Evolutionary conservation across 2,113 vertebrate genomes (phyloP).

Genomic region (Bujurquina vittata): DNA sequence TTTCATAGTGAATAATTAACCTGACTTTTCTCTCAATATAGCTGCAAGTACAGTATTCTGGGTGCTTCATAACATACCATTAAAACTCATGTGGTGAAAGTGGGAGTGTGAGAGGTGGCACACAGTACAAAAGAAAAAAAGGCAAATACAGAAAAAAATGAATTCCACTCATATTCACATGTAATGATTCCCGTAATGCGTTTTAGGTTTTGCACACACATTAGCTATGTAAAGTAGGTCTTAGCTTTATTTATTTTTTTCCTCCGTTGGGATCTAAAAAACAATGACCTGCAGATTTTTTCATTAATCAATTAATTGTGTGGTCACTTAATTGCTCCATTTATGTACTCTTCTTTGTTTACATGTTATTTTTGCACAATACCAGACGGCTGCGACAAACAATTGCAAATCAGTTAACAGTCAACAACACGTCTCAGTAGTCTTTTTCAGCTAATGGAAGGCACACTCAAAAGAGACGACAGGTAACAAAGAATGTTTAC

Average conservation of each 20-base stretch:
- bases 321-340: too few relatives aligned
- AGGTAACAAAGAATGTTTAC: slow-evolving; percentile 28
- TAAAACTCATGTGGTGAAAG: neutral
- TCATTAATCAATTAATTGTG: too few relatives aligned
- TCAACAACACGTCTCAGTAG: slow-evolving; percentile 82
- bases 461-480: neutral
- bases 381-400: slow-evolving; percentile 84
- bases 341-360: slow-evolving; percentile 13
- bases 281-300: too few relatives aligned
- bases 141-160: too few relatives aligned
- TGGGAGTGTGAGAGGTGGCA: neutral
- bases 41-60: neutral
- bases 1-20: neutral
- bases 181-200: too few relatives aligned
- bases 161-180: too few relatives aligned
- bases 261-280: too few relatives aligned
- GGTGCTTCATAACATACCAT: neutral
- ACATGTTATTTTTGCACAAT: slow-evolving; percentile 64
- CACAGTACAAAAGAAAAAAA: neutral
- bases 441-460: slow-evolving; percentile 47
- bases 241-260: too few relatives aligned
- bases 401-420: slow-evolving; percentile 81
- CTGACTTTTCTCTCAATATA: neutral
- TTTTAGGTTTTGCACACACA: too few relatives aligned
- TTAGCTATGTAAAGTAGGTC: too few relatives aligned